These are phyloP conservation scores for Drosophila dunni DNA, from an alignment of 1,140 invertebrate genomes.

Conservation along the genomic window DNA sequence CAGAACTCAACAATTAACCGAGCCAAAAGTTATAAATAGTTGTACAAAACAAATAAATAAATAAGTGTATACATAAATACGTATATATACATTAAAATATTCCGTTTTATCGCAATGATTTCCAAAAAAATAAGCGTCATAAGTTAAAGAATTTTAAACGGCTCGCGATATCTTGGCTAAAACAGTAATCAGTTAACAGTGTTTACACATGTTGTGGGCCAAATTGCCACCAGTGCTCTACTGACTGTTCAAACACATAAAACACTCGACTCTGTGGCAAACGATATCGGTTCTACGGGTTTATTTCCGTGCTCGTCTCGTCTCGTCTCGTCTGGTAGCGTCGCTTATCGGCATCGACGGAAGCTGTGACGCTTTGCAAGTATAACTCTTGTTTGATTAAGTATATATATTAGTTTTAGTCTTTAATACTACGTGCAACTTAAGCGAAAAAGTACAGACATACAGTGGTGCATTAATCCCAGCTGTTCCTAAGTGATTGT, in stretches of 20 bases:
- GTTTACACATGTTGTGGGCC: slow-evolving; percentile 17
- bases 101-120: slow-evolving; percentile 19
- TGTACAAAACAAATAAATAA: slow-evolving; percentile 19
- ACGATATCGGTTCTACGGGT: not conserved
- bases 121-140: slow-evolving; percentile 26
- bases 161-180: not conserved
- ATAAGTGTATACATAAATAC: not conserved
- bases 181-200: not conserved
- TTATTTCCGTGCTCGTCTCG: no score
- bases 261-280: not conserved
- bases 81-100: not conserved
- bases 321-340: no score
- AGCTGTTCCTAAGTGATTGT: slow-evolving; percentile 60
- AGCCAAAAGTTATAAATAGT: slow-evolving; percentile 34
- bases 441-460: no score
- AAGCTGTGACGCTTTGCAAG: no score
- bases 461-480: no score
- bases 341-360: no score
- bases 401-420: no score
- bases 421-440: no score
- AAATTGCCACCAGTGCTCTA: slow-evolving; percentile 15
- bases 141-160: slow-evolving; percentile 28
- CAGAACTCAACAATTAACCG: slow-evolving; percentile 17
- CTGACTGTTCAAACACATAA: slow-evolving; percentile 3
- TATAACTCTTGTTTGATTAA: no score